Conservation (phyloP, 2,888 invertebrate species). For the Scaeva pyrastri region DNA sequence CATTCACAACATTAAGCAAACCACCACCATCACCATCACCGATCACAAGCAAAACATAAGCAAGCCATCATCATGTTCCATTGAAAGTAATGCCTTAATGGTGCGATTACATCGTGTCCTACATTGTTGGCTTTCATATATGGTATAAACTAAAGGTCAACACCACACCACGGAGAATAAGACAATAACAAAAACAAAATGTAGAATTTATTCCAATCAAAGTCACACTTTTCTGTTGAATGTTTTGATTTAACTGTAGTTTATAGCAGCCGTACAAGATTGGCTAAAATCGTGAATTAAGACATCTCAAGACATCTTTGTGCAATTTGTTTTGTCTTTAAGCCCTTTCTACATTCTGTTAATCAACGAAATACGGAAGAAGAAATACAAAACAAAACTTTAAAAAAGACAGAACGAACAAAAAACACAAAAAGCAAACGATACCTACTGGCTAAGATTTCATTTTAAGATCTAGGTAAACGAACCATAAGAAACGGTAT, state of each 20-base stretch:
- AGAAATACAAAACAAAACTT: constrained; percentile 11
- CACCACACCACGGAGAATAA: constrained; percentile 32
- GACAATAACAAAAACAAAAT: neutral
- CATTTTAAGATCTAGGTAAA: constrained; percentile 63
- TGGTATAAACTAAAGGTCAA: constrained; percentile 67
- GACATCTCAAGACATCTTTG: constrained; percentile 51
- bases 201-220: constrained; percentile 28
- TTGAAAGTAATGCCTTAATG: constrained; percentile 52
- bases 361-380: neutral
- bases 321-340: neutral
- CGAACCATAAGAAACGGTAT: constrained; percentile 42
- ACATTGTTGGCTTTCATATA: constrained; percentile 55
- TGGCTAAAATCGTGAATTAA: constrained; percentile 56
- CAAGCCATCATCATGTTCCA: constrained; percentile 5
- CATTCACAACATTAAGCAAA: constrained; percentile 29
- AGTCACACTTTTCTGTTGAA: constrained; percentile 36
- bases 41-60: no score
- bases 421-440: neutral
- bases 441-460: constrained; percentile 50
- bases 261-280: neutral
- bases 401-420: constrained; percentile 5
- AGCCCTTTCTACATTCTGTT: constrained; percentile 11
- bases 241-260: constrained; percentile 12
- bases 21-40: constrained; percentile 9
- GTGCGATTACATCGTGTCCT: constrained; percentile 70